Evolutionary conservation across 2,888 invertebrate genomes (phyloP), one percentile per base, ranked within the genome.

Genomic region (Athalia cordata): DNA sequence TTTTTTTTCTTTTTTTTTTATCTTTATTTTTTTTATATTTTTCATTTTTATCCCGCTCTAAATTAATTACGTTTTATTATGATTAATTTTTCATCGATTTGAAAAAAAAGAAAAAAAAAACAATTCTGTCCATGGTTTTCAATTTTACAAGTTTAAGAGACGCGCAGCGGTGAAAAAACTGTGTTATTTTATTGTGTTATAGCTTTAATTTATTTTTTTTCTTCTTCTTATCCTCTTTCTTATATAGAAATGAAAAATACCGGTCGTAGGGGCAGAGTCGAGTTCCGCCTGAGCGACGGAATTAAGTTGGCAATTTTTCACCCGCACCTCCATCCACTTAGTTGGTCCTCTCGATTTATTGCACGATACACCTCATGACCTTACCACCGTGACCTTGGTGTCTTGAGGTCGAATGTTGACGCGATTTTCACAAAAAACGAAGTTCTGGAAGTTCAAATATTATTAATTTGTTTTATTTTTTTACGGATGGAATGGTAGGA

Each of bases 271-370:
- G 29, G 29, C 29, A 29, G 29, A 29, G 29, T 29, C 29, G 29
- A 29, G 29, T 29, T 29, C 29, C 29, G 29, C 29, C 29, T 29
- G 29, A 29, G 29, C 29, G 29, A 29, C 29, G 29, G 29, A 29
- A 29, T 29, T 29, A 29, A 29, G 29, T 29, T 29, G 29, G 29
- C 29, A 29, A 29, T 29, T 29, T 29, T 29, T 29, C 29, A 29
- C 29, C 29, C 29, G 29, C 29, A 29, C 29, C 29, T 65, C n/a
- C 66, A 29, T n/a, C 11, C 4, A 49, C 49, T 13, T 13, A 49
- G 47, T 45, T 29, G 11, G 45, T 11, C 9, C 29, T 8, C 66
- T n/a, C 66, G 66, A 66, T 66, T 66, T 66, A 66, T 66, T 11
- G 66, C 47, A 13, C 45, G 9, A 43, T 64, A 64, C 11, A 64